Evolutionary conservation across 2,888 invertebrate genomes (phyloP), one percentile per base, ranked within the genome.

Genomic region (Hartigia nigra): DNA sequence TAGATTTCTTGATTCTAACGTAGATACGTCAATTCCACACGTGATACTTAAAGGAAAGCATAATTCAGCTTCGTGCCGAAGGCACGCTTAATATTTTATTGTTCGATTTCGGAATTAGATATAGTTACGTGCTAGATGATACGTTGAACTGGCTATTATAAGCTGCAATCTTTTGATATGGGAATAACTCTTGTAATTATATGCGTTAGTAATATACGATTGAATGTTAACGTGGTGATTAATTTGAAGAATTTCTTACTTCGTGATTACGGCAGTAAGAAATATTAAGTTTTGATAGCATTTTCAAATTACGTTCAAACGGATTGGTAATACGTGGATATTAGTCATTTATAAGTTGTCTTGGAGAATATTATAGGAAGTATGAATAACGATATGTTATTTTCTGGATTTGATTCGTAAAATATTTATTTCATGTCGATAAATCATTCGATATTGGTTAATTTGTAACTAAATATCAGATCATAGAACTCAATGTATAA

Each of bases 81-180:
- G 55, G 36, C 35, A 77, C 37, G 32, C 35, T 78, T 74, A 78
- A 78, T 78, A 78, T 76, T 78, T 78, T 72, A 78, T 12, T 72
- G 72, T 78, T 39, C 78, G 55, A 75, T 39, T 78, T 55, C 72
- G 76, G 75, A 78, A 78, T 75, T 78, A 76, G 55, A 69, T 55
- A 55, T 9, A 55, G 55, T 39, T 12, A 12, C 69, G 23, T 70
- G 4, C 36, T 70, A 36, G 70, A 34, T 75, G 34, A 36, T 37
- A 75, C 75, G 39, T 12, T 55, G 39, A 72, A 31, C 31, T 23
- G 23, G 55, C 9, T 55, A 55, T 55, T 55, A 23, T 9, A 23
- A 55, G 23, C 55, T 55, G 9, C 9, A 55, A 23, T 2, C 9
- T 9, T 23, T 55, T 55, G 5, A 2, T 55, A 55, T 55, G 2